Percentiles rank a stretch among this genome's conserved stretches.
phyloP scores from a whole-genome alignment of 2,113 vertebrate species.

The Corynorhinus townsendii region DNA sequence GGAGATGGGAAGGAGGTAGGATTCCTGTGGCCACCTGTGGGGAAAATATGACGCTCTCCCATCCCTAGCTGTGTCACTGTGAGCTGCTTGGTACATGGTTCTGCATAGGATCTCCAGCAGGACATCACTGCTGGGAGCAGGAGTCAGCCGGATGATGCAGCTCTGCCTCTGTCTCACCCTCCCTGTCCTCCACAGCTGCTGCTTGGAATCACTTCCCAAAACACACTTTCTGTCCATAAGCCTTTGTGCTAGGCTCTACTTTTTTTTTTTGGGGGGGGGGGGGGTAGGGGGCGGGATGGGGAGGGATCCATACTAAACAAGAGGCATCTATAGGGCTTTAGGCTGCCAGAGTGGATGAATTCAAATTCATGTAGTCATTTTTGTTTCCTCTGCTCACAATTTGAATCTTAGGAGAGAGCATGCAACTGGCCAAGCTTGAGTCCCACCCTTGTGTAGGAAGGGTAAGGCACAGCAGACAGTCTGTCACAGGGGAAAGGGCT shows the following conservation, averaged over 20 bases:
- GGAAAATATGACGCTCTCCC: not conserved
- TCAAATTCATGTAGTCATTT: not conserved
- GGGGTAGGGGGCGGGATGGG: no score
- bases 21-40: not conserved
- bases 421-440: not conserved
- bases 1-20: not conserved
- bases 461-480: not conserved
- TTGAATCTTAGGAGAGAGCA: not conserved
- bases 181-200: not conserved
- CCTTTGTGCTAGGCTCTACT: not conserved
- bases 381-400: not conserved
- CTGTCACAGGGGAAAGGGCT: not conserved
- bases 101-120: not conserved
- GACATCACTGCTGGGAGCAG: not conserved
- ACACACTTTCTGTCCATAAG: not conserved
- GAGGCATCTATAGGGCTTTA: not conserved
- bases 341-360: not conserved
- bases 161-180: not conserved
- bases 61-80: not conserved
- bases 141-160: not conserved
- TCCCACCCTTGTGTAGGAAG: not conserved
- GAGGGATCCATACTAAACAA: not conserved
- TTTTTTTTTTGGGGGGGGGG: not conserved
- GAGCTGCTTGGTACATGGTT: not conserved
- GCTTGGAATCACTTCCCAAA: not conserved